Evolutionary conservation across 2,797 vertebrate genomes (phyloP), one percentile per base, ranked within the genome.

Genomic region (Steatocranus sp.): DNA sequence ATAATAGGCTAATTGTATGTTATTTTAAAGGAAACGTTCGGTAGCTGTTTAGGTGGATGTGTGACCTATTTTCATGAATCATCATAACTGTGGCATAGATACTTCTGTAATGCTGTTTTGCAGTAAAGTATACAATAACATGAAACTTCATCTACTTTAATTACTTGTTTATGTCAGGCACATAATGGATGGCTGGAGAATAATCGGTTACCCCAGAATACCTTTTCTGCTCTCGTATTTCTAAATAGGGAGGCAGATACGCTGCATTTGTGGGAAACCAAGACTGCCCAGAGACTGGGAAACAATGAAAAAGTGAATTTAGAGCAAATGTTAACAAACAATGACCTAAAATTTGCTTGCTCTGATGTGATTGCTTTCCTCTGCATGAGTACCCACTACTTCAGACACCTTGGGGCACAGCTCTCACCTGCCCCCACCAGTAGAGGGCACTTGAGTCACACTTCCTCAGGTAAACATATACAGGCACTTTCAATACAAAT

Each of bases 381-480:
- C 81, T 75, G 82, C 83, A 66, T 25, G 81, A 81, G 41, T 18
- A 27, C 53, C 48, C 75, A 75, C 75, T 49, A 51, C 73, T 30
- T 8, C 17, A 48, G 68, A 41, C 49, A 32, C 81, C 56, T 75
- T 34, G 1, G 74, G 75, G 79, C 70, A 25, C 43, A 56, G 5
- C 41, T 15, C 32, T 8, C 14, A 82, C 41, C 83, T 18, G 36
- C 87, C 86, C 92, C 92, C 15, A n/a, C 93, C 96, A 95, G 94
- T 89, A 94, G 96, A 91, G 94, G 95, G 94, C 93, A 78, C 90
- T 91, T 87, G 78, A 93, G 91, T 90, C 84, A 86, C 92, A 93
- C 86, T 79, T 87, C 87, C 80, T 46, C 78, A 6, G 61, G 54
- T 32, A 15, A 20, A 23, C 68, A 8, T 8, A 7, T 61, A 32